A percentile compares a stretch with the other conserved stretches of the same genome.
Evolutionary conservation across 2,797 vertebrate species (phyloP).

Genomic region (Gallinago solitaria): DNA sequence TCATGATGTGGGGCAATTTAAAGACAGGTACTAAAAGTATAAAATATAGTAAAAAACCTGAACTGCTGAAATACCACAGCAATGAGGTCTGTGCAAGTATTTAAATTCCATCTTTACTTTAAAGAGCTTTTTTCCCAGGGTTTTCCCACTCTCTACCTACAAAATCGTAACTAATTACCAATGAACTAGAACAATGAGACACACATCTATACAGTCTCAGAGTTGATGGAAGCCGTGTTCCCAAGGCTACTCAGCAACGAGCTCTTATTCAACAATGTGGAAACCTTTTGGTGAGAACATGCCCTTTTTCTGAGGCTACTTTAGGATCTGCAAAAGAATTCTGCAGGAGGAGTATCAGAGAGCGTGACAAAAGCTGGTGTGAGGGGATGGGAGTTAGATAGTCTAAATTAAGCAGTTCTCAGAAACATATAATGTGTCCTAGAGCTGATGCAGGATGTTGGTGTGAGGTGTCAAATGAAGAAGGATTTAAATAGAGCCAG

Average conservation of each 20-base stretch:
- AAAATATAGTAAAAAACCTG: neutral
- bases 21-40: neutral
- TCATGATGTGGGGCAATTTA: neutral
- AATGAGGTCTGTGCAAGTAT: neutral
- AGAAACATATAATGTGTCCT: neutral
- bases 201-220: neutral
- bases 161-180: neutral
- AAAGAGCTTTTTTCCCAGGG: neutral
- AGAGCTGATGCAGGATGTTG: neutral
- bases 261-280: neutral
- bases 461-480: neutral
- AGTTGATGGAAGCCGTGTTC: neutral
- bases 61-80: neutral
- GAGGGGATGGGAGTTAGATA: neutral
- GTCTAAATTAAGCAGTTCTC: neutral
- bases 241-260: neutral
- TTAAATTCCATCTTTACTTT: neutral
- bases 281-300: neutral
- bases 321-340: neutral
- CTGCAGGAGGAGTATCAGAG: neutral
- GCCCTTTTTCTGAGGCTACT: neutral
- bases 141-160: neutral
- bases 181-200: neutral
- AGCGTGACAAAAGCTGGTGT: accelerated
- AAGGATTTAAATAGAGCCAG: neutral